Base-by-base conservation (phyloP, 2,113 vertebrate genomes). In the Todiramphus saurophagus region DNA sequence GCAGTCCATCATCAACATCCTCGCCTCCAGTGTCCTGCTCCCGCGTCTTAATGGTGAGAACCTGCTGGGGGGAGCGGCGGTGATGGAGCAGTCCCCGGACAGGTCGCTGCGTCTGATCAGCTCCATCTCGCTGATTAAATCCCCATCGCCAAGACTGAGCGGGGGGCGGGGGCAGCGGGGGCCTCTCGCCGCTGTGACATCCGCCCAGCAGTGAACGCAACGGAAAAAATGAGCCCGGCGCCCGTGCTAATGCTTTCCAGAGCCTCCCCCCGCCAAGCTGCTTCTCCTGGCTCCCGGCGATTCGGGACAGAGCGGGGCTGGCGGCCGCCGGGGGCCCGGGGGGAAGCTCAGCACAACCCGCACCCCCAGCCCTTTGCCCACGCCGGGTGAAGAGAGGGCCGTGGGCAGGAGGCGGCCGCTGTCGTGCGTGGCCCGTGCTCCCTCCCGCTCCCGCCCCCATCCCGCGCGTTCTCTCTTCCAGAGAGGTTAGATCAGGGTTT, bases 31-130 rank as follows among this genome's bases (percentile, higher is more conserved):
- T 10, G 33, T 9, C 11, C 50, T 98, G 24, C 92, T 98, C 53
- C 97, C 96, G 0, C 78, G 8, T 5, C 14, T 97, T 51, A 98
- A 98, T 3, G 94, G 98, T 98, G 92, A 98, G 97, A 76, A 76
- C 27, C 41, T 55, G 46, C 60, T 31, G 25, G 12, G 23, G 50
- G 19, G 2, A 51, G 27, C 2, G 24, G n/a, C 48, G 30, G 0
- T 63, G 20, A 31, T 28, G 70, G 43, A 28, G 25, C 13, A 44
- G 10, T 4, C 3, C 1, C 37, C 1, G 3, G 16, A 31, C 7
- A 0, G 14, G 7, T 37, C 4, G 0, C 39, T 69, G 31, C 0
- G 1, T n/a, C 64, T 5, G 2, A 53, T 63, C 37, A 15, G n/a
- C 11, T 33, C 10, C 46, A 43, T 69, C 23, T 84, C 2, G 0